Evolutionary conservation across 2,797 vertebrate genomes (phyloP), one percentile per base, ranked within the genome.

Genomic region (Sebastiscus albofasciatus): DNA sequence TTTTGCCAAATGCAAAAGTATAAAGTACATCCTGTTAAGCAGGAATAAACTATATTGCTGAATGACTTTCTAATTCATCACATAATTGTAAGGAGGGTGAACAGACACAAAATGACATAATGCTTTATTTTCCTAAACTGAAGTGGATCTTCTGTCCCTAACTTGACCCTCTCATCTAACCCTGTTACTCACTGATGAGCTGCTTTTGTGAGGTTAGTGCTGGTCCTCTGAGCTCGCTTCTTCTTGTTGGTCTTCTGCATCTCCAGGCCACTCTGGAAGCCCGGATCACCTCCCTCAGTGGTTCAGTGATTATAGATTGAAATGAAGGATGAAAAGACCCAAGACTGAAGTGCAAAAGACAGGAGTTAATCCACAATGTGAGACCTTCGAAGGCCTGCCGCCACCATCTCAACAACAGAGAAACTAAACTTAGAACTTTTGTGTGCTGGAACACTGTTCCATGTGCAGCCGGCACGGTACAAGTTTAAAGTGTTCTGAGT

Each of bases 241-340:
- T 87, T 89, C 79, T 66, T 66, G 8, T 49, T 81, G 26, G 24
- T 67, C 73, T 80, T 84, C 90, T 86, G 84, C 91, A 92, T 92
- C 62, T 91, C 76, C 10, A 67, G 52, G 77, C 18, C 27, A 2
- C 36, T 66, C 36, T 56, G 71, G 14, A 66, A 58, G 36, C 55
- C 55, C 10, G 16, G 64, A 60, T 24, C 8, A 12, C 29, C 72
- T 49, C 52, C 18, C 29, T 36, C 24, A 56, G 34, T 67, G 33
- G 72, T 62, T 24, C 26, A 16, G 61, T 5, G 18, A 33, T 24
- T 42, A 27, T 1, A 26, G 11, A 39, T 52, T 34, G 14, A 56
- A 64, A 18, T 55, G 3, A 72, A 56, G 10, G 20, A 36, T 14
- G 3, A 56, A 29, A 70, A 49, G 10, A 27, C 2, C 4, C 6